Evolutionary conservation across 2,888 invertebrate species (phyloP), one percentile per base, ranked within the genome.

Genomic region (Calliopum simillimum): DNA sequence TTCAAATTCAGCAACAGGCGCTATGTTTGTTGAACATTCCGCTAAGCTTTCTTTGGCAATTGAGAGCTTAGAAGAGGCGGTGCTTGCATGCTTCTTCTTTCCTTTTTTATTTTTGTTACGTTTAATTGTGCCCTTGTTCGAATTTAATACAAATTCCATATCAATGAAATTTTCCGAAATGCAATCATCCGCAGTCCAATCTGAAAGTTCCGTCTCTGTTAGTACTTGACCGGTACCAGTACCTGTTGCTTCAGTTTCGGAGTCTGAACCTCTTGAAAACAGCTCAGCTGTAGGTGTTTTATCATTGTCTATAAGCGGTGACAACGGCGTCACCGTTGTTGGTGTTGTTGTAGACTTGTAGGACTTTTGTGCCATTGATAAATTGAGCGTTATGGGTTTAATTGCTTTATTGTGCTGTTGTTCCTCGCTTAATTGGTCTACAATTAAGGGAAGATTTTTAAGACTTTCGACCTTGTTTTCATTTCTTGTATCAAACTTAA

Each of bases 181-280:
- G 51, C 90, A 91, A 75, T 92, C 93, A 79, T 95, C 95, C 4
- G 93, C 90, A 0, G 94, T 94, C 95, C 95, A 95, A 82, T 96
- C 95, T 0, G 94, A 95, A n/a, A 95, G 87, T 81, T 95, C 95
- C 0, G 95, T 95, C 84, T 95, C 95, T 0, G 95, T 94, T 13
- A 94, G 87, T 3, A 91, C 93, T 1, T 92, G 90, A 0, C 92
- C 92, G 1, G 83, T 83, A 2, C 67, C 67, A 33, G 33, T 33
- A 21, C 82, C 82, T 0, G 91, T 91, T 1, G 89, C 88, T 76
- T 93, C 93, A 2, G 91, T 90, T 67, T 91, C 90, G 0, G 93
- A 93, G 76, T 92, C 92, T 0, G 93, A 93, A 76, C 88, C 88
- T 1, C 77, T 76, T 0, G 85, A 82, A 6, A 80, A 58, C 2